Evolutionary conservation across 2,797 vertebrate genomes (phyloP), one percentile per base, ranked within the genome.

Genomic region (Urophycis tenuis): DNA sequence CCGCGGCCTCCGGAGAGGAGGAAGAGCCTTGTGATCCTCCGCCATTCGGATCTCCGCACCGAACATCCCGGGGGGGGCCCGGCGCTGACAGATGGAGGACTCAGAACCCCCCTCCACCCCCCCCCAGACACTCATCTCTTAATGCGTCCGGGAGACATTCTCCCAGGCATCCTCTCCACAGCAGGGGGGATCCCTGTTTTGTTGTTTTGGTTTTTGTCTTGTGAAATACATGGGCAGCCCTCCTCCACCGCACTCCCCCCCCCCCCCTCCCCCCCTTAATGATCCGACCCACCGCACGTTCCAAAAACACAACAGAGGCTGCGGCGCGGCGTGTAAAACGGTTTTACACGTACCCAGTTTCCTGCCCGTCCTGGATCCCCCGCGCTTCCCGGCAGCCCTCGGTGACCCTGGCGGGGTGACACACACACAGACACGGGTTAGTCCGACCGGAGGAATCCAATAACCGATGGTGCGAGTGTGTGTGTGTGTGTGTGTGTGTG

Each of bases 361-460:
- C 91, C 90, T 60, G 60, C 36, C 91, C 82, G 87, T 77, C 91
- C 93, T 84, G 74, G 35, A 31, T 92, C 89, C 81, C 94, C 94
- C 3, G 72, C 17, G 71, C 87, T 74, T 80, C 94, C 94, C 76
- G 83, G 86, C 85, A 94, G 89, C 83, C 90, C 91, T 85, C 82
- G 91, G 79, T 94, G 90, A 77, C 92, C 91, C 93, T 94, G 72
- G 0, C 84, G 74, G 87, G 0, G 83, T 89, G 3, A 81, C 29
- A 33, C 5, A 81, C 29, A 33, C 5, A 45, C 11, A 19, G 7
- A 72, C 11, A 25, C 5, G 30, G 32, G 30, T 30, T 5, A 10
- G 60, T 67, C n/a, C 29, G 60, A 29, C 60, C 4, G 60, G 60
- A 67, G 60, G 12, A 67, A 67, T 67, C 25, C 0, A 12, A 67